These are phyloP conservation scores for Mystacides longicornis DNA, from an alignment of 2,888 invertebrate genomes.

Conservation along the genomic window DNA sequence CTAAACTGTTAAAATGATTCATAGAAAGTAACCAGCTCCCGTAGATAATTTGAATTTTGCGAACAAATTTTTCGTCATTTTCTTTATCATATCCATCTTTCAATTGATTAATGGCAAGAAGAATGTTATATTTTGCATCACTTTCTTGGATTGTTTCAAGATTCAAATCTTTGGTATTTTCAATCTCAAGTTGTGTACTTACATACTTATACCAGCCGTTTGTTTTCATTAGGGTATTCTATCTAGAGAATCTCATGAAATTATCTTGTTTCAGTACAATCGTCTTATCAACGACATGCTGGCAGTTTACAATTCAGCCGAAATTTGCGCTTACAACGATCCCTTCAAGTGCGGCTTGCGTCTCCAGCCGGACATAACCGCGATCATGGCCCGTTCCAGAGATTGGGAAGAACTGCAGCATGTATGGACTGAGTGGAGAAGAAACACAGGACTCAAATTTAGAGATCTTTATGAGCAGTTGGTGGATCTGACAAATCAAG, in stretches of 20 bases:
- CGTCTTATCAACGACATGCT: constrained; percentile 83
- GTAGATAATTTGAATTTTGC: too few species aligned
- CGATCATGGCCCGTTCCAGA: constrained; percentile 70
- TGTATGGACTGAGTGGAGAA: constrained; percentile 85
- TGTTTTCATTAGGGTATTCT: too few species aligned
- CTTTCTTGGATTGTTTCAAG: too few species aligned
- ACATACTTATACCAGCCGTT: too few species aligned
- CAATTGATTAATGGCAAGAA: background rate
- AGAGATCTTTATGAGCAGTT: constrained; percentile 75
- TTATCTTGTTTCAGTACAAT: constrained; percentile 60
- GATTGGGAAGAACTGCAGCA: constrained; percentile 86
- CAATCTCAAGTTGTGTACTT: too few species aligned
- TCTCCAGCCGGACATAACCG: constrained; percentile 68
- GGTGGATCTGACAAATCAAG: constrained; percentile 71
- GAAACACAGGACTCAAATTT: constrained; percentile 74
- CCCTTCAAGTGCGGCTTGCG: constrained; percentile 75
- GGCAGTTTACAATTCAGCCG: constrained; percentile 77
- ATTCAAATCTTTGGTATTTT: too few species aligned
- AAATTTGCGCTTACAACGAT: constrained; percentile 77
- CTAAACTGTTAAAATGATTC: too few species aligned
- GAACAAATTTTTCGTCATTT: too few species aligned
- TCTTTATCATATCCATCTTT: background rate
- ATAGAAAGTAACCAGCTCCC: too few species aligned
- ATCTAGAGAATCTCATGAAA: too few species aligned
- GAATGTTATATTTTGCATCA: too few species aligned